Percentiles rank a stretch among this genome's conserved stretches.
These are phyloP conservation scores for Gadopsis bispinosus DNA, from an alignment of 2,797 vertebrate genomes.

Conservation along the genomic window DNA sequence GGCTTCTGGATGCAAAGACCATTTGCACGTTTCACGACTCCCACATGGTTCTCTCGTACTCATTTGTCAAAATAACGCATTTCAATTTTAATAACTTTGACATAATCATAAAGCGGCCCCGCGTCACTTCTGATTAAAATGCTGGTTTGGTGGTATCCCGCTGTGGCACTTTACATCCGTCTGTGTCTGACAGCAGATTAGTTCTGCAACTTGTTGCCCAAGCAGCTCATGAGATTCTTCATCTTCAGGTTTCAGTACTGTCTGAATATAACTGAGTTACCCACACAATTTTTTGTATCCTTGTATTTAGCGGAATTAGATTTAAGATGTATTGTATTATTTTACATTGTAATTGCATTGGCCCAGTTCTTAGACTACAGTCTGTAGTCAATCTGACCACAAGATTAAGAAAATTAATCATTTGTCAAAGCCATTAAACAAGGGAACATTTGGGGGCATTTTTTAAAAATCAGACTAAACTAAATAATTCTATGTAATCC, in stretches of 20 bases:
- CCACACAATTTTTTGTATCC: not conserved
- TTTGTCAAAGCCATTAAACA: not conserved
- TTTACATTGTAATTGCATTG: not conserved
- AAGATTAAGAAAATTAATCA: not conserved
- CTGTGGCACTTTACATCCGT: constrained; percentile 36
- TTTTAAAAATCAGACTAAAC: not conserved
- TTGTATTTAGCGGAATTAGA: not conserved
- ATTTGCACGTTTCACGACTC: constrained; percentile 11
- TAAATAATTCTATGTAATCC: not conserved
- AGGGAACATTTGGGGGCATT: not conserved
- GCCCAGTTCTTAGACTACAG: not conserved
- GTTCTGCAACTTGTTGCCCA: constrained; percentile 44
- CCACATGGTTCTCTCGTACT: constrained; percentile 10
- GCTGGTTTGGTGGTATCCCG: constrained; percentile 13
- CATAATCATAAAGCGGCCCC: constrained; percentile 50
- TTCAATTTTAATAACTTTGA: constrained; percentile 54
- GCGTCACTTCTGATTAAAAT: constrained; percentile 63
- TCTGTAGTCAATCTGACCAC: not conserved
- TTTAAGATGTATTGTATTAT: not conserved
- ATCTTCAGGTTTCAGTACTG: constrained; percentile 10
- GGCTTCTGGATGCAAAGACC: not conserved
- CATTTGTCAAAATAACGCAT: constrained; percentile 61
- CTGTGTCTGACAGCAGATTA: constrained; percentile 53
- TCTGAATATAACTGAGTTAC: not conserved
- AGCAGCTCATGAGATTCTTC: constrained; percentile 7